Percentiles rank a stretch among this genome's conserved stretches.
Evolutionary conservation across 2,797 vertebrate species (phyloP).

Genomic region (Caiman crocodilus): DNA sequence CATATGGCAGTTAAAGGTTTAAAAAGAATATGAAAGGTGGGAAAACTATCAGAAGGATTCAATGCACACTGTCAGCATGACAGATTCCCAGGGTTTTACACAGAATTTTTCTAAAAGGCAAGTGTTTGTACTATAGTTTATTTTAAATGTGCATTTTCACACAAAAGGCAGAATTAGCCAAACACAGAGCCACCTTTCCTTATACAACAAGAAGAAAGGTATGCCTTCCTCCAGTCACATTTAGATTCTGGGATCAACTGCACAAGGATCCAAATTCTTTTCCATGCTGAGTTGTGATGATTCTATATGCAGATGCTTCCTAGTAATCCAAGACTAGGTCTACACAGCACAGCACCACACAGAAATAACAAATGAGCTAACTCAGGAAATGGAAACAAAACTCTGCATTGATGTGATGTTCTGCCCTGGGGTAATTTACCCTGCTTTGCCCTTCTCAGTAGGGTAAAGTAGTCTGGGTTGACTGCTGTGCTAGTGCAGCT

Average conservation of each 20-base stretch:
- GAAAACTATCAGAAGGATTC: constrained; percentile 10
- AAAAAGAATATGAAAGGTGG: neutral
- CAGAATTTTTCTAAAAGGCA: neutral
- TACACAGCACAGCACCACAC: too few relatives aligned
- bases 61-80: constrained; percentile 32
- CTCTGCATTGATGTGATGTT: too few relatives aligned
- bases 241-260: neutral
- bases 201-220: neutral
- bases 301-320: neutral
- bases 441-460: too few relatives aligned
- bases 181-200: neutral
- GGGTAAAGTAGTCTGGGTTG: too few relatives aligned
- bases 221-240: neutral
- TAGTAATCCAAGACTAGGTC: neutral
- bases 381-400: too few relatives aligned
- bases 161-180: neutral
- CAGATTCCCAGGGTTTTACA: constrained; percentile 29
- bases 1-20: neutral
- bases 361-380: too few relatives aligned
- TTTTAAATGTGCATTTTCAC: neutral
- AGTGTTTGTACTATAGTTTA: fast-evolving
- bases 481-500: too few relatives aligned
- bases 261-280: neutral
- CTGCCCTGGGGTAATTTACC: too few relatives aligned
- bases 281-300: fast-evolving